These are phyloP conservation scores for Eulemur albifrons DNA, from an alignment of 2,797 vertebrate genomes.

Conservation along the genomic window DNA sequence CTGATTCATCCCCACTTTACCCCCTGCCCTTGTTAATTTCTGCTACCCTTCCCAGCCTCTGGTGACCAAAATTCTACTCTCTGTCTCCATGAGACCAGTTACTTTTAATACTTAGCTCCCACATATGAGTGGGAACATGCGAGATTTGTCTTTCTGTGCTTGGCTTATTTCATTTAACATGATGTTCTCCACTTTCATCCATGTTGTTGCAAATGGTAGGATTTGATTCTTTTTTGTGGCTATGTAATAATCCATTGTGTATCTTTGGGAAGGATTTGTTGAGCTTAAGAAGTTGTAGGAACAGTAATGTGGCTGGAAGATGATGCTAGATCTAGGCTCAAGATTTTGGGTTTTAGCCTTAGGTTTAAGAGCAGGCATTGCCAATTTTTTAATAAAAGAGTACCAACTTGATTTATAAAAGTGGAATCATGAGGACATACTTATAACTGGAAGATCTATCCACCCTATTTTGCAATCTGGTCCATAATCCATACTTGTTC, in stretches of 20 bases:
- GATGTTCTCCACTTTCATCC: too few relatives aligned
- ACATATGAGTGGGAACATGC: too few relatives aligned
- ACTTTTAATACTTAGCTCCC: too few relatives aligned
- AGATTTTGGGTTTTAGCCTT: background rate
- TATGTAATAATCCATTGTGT: background rate
- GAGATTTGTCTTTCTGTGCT: too few relatives aligned
- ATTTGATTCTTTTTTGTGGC: too few relatives aligned
- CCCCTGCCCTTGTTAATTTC: too few relatives aligned
- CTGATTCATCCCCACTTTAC: background rate
- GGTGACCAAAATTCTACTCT: background rate
- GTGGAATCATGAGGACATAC: background rate
- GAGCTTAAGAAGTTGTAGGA: background rate
- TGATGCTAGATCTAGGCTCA: background rate
- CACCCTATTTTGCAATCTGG: background rate
- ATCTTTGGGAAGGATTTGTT: background rate
- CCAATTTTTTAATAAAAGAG: background rate
- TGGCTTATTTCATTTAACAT: too few relatives aligned
- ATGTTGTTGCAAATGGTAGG: too few relatives aligned
- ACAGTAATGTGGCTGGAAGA: background rate
- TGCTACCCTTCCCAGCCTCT: too few relatives aligned
- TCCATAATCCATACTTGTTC: background rate
- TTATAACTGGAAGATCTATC: background rate
- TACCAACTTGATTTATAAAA: background rate
- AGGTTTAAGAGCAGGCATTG: background rate
- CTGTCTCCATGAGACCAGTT: too few relatives aligned